Evolutionary conservation across 1,140 invertebrate genomes (phyloP), one percentile per base, ranked within the genome.

Genomic region (Fopius arisanus): DNA sequence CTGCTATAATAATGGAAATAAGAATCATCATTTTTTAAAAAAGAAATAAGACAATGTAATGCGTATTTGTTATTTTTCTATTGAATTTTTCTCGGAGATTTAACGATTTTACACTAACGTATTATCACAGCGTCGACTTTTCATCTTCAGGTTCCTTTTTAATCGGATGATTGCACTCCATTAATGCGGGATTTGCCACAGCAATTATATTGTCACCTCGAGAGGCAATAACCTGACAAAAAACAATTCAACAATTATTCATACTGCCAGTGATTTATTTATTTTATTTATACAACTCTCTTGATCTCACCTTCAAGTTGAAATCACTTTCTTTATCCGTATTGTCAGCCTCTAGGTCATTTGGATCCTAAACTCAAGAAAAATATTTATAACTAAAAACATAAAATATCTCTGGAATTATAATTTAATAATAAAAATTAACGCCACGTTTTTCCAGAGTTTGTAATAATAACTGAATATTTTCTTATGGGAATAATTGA

Each of bases 161-260:
- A 78, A 88, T 87, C 21, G 85, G 80, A 77, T 86, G 86, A 79
- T 78, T 86, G 78, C 84, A 87, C 76, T 86, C 85, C 86, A 88
- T 87, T 74, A 96, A 87, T 2, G 94, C 95, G 14, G 95, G 95
- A 89, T 96, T 96, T 7, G 94, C 93, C 1, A 96, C 94, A 0
- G 95, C 95, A 80, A 96, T 96, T 77, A 96, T 96, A 84, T 95
- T 94, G 80, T 94, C 93, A 1, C 94, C 94, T 23, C 94, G 92
- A 0, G 94, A 93, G 0, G 95, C 93, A 76, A 96, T 94, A 67
- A 96, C 92, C 90, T 95, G 87, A 12, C 82, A 78, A 33, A 67
- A 67, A 67, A 69, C 28, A 68, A 69, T 48, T 14, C 16, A 65
- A 21, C 43, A 7, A 41, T 65, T 65, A 33, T 37, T 40, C 28